These are phyloP conservation scores for Chrysogorgia sp. DNA, from an alignment of 92 coral and sea anemone species.

Conservation along the genomic window DNA sequence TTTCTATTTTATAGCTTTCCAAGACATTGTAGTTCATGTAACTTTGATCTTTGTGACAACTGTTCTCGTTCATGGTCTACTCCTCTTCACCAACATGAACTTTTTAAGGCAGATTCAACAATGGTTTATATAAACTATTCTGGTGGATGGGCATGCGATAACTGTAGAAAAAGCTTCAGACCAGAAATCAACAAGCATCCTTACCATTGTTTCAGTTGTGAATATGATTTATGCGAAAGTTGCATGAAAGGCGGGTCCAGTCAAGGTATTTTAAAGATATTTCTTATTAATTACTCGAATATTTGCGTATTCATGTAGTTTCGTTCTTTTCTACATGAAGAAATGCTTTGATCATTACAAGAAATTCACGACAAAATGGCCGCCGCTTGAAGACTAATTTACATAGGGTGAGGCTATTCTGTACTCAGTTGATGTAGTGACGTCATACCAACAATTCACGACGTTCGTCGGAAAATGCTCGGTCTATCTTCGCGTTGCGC, in stretches of 20 bases:
- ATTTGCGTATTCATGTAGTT: too few species aligned
- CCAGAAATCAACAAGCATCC: slow-evolving; percentile 66
- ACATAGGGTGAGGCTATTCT: too few species aligned
- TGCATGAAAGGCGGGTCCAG: slow-evolving; percentile 62
- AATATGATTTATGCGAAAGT: slow-evolving; percentile 76
- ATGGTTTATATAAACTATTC: slow-evolving; percentile 65
- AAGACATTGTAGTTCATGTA: slow-evolving; percentile 72
- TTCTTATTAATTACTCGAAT: not conserved
- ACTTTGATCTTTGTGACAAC: slow-evolving; percentile 80
- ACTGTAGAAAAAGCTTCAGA: slow-evolving; percentile 64
- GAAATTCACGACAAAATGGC: too few species aligned
- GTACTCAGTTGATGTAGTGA: too few species aligned
- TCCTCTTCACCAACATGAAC: slow-evolving; percentile 69
- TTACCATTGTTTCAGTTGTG: slow-evolving; percentile 84
- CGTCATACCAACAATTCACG: too few species aligned
- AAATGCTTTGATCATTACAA: too few species aligned
- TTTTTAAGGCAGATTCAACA: slow-evolving; percentile 77
- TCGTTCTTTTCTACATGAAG: too few species aligned
- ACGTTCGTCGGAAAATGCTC: too few species aligned
- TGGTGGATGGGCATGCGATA: slow-evolving; percentile 95
- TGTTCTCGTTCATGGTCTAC: slow-evolving; percentile 69
- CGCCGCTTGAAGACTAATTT: too few species aligned
- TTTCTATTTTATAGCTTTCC: slow-evolving; percentile 62
- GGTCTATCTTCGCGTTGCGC: too few species aligned
- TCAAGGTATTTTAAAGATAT: not conserved